Evolutionary conservation across 2,888 invertebrate genomes (phyloP).

Genomic region (Noctua janthe): DNA sequence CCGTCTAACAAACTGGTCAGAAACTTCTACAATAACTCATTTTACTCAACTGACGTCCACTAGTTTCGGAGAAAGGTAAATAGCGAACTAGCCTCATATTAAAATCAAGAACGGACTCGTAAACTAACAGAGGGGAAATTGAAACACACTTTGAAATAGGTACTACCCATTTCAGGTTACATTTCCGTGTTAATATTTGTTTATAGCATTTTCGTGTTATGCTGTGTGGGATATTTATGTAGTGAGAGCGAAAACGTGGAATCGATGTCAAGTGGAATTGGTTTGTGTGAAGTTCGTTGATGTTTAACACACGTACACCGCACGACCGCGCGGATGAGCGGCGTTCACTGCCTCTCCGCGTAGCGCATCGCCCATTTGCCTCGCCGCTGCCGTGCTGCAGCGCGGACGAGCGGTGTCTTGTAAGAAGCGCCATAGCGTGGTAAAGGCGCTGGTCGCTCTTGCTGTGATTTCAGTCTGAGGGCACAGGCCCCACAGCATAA

Average conservation of each 20-base stretch:
- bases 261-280: not conserved
- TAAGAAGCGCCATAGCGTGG: not conserved
- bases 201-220: conserved; percentile 13
- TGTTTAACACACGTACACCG: not conserved
- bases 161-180: conserved; percentile 12
- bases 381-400: not conserved
- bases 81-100: conserved; percentile 51
- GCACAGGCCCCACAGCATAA: too few species aligned
- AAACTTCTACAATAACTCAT: conserved; percentile 37
- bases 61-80: conserved; percentile 39
- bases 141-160: conserved; percentile 34
- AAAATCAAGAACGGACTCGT: conserved; percentile 41
- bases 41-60: conserved; percentile 23
- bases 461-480: too few species aligned
- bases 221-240: not conserved
- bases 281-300: not conserved
- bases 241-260: not conserved
- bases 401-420: not conserved
- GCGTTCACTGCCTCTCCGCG: not conserved
- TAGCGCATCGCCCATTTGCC: not conserved
- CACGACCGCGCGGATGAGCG: not conserved
- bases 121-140: conserved; percentile 37
- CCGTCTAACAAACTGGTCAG: conserved; percentile 18
- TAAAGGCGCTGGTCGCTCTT: not conserved
- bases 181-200: conserved; percentile 29